Conservation (phyloP, 2,888 invertebrate species). For the Mesorhabditis spiculigera region DNA sequence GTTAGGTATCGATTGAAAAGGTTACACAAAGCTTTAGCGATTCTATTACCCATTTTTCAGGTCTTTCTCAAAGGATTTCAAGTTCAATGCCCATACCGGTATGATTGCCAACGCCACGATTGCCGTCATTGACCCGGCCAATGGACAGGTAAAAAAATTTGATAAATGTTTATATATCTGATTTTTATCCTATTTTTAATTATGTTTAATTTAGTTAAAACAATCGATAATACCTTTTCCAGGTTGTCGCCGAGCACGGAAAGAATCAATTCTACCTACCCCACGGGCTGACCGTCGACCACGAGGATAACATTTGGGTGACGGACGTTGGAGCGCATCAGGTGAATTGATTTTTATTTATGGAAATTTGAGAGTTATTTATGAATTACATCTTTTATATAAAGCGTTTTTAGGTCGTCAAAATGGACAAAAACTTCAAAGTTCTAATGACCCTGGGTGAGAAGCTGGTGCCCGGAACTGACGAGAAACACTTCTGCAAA, state of each 20-base stretch:
- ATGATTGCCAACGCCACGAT: constrained; percentile 82
- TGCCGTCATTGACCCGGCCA: constrained; percentile 75
- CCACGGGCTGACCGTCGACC: constrained; percentile 87
- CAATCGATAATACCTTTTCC: not conserved
- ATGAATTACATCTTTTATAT: no score
- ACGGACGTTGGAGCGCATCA: constrained; percentile 96
- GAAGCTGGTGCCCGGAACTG: constrained; percentile 68
- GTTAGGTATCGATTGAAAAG: no score
- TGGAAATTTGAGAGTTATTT: not conserved
- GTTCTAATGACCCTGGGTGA: constrained; percentile 71
- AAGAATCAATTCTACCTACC: constrained; percentile 78
- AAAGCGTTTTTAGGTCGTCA: constrained; percentile 59
- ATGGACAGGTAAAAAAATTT: constrained; percentile 66
- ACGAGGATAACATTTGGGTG: constrained; percentile 83
- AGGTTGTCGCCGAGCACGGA: constrained; percentile 61
- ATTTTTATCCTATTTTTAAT: not conserved
- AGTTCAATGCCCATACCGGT: constrained; percentile 65
- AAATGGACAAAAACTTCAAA: constrained; percentile 73
- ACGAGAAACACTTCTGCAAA: constrained; percentile 74
- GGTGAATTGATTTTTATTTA: constrained; percentile 63
- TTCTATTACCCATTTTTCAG: constrained; percentile 6
- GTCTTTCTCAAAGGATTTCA: constrained; percentile 73
- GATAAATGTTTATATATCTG: not conserved
- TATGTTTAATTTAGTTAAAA: not conserved
- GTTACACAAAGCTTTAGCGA: no score